Evolutionary conservation across 1,140 invertebrate species (phyloP).

Genomic region (Leptonema lineaticorne): DNA sequence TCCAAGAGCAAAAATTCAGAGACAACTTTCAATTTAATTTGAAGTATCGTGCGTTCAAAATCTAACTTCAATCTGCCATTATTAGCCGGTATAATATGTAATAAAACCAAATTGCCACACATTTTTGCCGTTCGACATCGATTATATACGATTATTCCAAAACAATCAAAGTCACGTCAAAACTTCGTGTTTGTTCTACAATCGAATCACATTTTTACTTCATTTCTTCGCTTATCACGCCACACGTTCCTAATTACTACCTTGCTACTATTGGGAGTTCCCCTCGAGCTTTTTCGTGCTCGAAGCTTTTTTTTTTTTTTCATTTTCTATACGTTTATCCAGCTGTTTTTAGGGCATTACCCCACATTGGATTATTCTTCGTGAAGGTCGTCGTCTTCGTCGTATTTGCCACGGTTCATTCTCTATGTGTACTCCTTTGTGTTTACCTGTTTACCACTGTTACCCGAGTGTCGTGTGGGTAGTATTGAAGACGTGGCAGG

Average conservation of each 20-base stretch:
- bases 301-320: neutral
- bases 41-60: too few species aligned
- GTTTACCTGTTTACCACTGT: neutral
- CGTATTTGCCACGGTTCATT: neutral
- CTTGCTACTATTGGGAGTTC: neutral
- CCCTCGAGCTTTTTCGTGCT: neutral
- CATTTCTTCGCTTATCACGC: neutral
- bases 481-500: neutral
- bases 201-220: conserved; percentile 4
- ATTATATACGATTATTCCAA: neutral
- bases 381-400: conserved; percentile 3
- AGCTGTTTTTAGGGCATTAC: conserved; percentile 11
- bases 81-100: too few species aligned
- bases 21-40: too few species aligned
- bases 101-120: too few species aligned
- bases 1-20: too few species aligned
- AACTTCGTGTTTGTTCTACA: neutral
- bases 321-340: neutral
- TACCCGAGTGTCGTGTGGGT: neutral
- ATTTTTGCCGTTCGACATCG: too few species aligned
- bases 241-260: neutral
- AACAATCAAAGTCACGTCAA: neutral
- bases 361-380: neutral
- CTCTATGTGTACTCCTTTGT: conserved; percentile 1
- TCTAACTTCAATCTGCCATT: too few species aligned